A percentile compares a stretch with the other conserved stretches of the same genome.
These are phyloP conservation scores for Pachliopta kotzebuea DNA, from an alignment of 2,888 invertebrate species.

Conservation along the genomic window DNA sequence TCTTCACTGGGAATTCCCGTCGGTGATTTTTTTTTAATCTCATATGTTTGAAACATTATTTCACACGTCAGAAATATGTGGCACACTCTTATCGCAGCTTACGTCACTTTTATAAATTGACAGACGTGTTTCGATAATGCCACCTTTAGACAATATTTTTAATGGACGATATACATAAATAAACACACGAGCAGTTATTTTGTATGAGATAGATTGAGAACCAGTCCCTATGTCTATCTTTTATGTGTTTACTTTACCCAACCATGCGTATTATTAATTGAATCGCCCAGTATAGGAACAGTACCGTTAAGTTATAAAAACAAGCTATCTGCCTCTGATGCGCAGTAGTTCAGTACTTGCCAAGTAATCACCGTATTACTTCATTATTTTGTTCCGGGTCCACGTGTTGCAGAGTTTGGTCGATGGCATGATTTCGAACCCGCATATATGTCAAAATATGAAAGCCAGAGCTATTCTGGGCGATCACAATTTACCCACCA, in stretches of 20 bases:
- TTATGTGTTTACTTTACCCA: background rate
- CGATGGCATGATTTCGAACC: background rate
- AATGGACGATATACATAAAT: background rate
- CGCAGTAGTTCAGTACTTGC: no score
- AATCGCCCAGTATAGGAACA: no score
- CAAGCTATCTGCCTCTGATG: no score
- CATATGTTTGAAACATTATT: background rate
- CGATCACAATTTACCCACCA: no score
- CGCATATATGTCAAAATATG: background rate
- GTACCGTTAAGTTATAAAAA: no score
- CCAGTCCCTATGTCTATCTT: background rate
- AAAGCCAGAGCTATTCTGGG: no score
- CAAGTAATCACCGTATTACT: no score
- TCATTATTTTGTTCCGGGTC: no score
- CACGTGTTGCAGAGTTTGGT: no score
- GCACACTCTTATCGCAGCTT: background rate
- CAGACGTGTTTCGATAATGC: background rate
- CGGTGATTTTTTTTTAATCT: background rate
- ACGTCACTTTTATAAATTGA: no score
- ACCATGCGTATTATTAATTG: no score
- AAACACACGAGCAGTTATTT: background rate
- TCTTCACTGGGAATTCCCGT: background rate
- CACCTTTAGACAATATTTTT: background rate
- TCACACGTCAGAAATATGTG: background rate
- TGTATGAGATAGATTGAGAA: background rate